These are phyloP conservation scores for Lampris megalopsis DNA, from an alignment of 2,113 vertebrate genomes.

Conservation along the genomic window DNA sequence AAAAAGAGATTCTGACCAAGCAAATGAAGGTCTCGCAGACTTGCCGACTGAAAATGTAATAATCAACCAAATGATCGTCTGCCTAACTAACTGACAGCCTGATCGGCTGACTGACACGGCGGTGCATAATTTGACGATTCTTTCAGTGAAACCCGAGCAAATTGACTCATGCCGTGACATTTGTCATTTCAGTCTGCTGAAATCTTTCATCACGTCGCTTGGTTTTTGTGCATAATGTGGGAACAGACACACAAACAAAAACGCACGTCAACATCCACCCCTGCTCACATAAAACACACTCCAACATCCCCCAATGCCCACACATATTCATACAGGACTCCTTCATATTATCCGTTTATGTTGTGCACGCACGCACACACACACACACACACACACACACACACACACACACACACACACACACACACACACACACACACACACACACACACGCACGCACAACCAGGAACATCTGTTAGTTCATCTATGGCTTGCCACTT, in stretches of 20 bases:
- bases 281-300: no score
- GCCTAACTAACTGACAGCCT: slow-evolving; percentile 9
- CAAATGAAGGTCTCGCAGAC: no score
- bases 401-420: neutral
- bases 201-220: neutral
- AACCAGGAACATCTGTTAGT: slow-evolving; percentile 19
- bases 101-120: neutral
- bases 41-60: no score
- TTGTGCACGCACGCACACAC: neutral
- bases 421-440: slow-evolving; percentile 10
- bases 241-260: neutral
- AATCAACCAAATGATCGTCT: neutral
- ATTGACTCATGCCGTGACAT: slow-evolving; percentile 13
- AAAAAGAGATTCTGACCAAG: no score
- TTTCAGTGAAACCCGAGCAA: slow-evolving; percentile 32
- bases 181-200: no score
- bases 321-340: neutral
- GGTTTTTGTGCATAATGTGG: neutral
- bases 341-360: no score
- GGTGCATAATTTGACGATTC: slow-evolving; percentile 26
- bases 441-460: neutral
- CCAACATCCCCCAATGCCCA: no score
- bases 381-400: slow-evolving; percentile 5
- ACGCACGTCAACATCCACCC: no score
- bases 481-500: slow-evolving; percentile 25